Base-by-base conservation (phyloP, 2,113 vertebrate species). In the Phrynocephalus versicolor region DNA sequence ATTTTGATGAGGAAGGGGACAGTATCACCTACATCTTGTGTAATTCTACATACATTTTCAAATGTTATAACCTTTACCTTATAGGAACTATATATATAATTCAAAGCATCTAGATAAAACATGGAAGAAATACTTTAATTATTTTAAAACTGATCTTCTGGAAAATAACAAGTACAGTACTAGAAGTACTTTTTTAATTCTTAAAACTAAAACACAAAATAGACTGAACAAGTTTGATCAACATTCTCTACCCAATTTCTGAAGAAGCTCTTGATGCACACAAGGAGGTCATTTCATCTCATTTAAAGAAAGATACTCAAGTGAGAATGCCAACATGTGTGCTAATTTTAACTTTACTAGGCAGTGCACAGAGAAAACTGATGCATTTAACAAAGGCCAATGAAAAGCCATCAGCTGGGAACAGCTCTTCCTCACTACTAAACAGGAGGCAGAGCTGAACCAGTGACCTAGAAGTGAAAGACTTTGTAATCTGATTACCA, bases 401-500 rank as follows among this genome's bases (percentile, higher is more conserved):
- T 92, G 94, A 94, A 94, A 94, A 94, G 88, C 91, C 91, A 93
- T 95, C 91, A 93, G 88, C 93, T 93, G 91, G 91, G 91, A 95
- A 93, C 93, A 92, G 92, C 84, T 91, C 94, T 92, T 92, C 92
- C 89, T 93, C 91, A 94, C 91, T 83, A 90, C 93, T 94, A 93
- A 94, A 95, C 90, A 92, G 93, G 91, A 90, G 89, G 89, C 91
- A 94, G 93, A 90, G 93, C 91, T 94, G 94, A 95, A 95, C 93
- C 94, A 95, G 91, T 95, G 94, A 94, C 94, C 94, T 95, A 95
- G 92, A 95, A 94, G 91, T 93, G 94, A 95, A 94, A 95, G 94
- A 95, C 91, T 95, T 94, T 94, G 93, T 95, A 95, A 94, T 95
- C 94, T 95, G 94, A 94, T 95, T 95, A 95, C 91, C 94, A 94